Evolutionary conservation across 1,140 invertebrate species (phyloP).

Genomic region (Nymphalis io): DNA sequence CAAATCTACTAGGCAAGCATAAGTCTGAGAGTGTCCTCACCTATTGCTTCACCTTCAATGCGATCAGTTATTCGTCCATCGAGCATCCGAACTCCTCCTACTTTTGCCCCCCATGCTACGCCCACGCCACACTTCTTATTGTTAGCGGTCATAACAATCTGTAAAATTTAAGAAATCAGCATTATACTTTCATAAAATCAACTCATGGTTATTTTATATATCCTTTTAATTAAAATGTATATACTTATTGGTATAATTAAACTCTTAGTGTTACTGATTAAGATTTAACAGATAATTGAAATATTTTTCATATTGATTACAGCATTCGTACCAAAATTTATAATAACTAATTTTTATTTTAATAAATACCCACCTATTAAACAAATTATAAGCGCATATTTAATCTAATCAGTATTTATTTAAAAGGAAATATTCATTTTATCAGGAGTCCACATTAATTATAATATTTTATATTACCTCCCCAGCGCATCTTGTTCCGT

Average conservation of each 20-base stretch:
- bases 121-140: slow-evolving; percentile 94
- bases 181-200: too few relatives aligned
- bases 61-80: slow-evolving; percentile 95
- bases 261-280: too few relatives aligned
- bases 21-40: slow-evolving; percentile 46
- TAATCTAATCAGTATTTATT: neutral
- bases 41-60: slow-evolving; percentile 90
- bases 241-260: too few relatives aligned
- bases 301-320: too few relatives aligned
- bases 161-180: slow-evolving; percentile 12
- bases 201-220: too few relatives aligned
- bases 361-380: neutral
- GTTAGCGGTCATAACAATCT: slow-evolving; percentile 91
- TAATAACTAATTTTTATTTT: too few relatives aligned
- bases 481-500: slow-evolving; percentile 92
- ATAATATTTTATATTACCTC: slow-evolving; percentile 78
- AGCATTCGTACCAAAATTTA: too few relatives aligned
- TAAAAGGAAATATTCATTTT: too few relatives aligned
- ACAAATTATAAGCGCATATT: neutral
- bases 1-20: slow-evolving; percentile 57
- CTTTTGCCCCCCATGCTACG: slow-evolving; percentile 88
- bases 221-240: too few relatives aligned
- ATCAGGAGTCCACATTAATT: neutral
- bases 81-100: slow-evolving; percentile 94
- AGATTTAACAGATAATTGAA: too few relatives aligned